A percentile compares a stretch with the other conserved stretches of the same genome.
These are phyloP conservation scores for Astropecten irregularis DNA, from an alignment of 53 echinoderm and acorn worm genomes.

Conservation along the genomic window DNA sequence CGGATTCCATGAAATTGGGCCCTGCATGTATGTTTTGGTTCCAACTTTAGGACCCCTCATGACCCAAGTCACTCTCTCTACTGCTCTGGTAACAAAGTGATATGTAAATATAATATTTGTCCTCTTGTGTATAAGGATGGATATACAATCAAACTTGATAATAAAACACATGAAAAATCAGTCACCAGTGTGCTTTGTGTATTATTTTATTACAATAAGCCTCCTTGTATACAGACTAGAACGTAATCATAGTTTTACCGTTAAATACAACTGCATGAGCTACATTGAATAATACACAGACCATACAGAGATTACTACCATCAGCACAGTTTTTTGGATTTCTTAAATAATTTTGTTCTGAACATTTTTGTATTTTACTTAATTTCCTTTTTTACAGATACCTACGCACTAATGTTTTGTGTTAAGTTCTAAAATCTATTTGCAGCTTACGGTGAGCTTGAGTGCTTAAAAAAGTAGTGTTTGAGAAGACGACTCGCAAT, in stretches of 20 bases:
- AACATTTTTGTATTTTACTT: conserved; percentile 2
- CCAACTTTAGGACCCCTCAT: too few relatives aligned
- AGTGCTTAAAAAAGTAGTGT: too few relatives aligned
- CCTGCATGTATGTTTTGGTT: too few relatives aligned
- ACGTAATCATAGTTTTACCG: conserved; percentile 7
- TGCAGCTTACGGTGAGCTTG: conserved; percentile 31
- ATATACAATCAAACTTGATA: too few relatives aligned
- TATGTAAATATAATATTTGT: too few relatives aligned
- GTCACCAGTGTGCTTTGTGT: conserved; percentile 20
- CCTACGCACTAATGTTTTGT: not conserved
- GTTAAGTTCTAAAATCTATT: not conserved
- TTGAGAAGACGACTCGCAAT: too few relatives aligned
- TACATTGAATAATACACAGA: conserved; percentile 27
- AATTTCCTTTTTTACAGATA: too few relatives aligned
- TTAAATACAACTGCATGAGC: conserved; percentile 10
- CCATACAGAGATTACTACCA: conserved; percentile 34
- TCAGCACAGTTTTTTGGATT: conserved; percentile 24
- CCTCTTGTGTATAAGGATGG: too few relatives aligned
- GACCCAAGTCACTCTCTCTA: too few relatives aligned
- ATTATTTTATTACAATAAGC: conserved; percentile 45
- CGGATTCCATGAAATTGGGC: too few relatives aligned
- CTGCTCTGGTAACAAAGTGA: too few relatives aligned
- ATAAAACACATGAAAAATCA: too few relatives aligned
- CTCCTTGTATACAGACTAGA: conserved; percentile 22
- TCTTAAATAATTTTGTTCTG: conserved; percentile 31